Evolutionary conservation across 2,113 vertebrate species (phyloP), one percentile per base, ranked within the genome.

Genomic region (Amphiprion percula): DNA sequence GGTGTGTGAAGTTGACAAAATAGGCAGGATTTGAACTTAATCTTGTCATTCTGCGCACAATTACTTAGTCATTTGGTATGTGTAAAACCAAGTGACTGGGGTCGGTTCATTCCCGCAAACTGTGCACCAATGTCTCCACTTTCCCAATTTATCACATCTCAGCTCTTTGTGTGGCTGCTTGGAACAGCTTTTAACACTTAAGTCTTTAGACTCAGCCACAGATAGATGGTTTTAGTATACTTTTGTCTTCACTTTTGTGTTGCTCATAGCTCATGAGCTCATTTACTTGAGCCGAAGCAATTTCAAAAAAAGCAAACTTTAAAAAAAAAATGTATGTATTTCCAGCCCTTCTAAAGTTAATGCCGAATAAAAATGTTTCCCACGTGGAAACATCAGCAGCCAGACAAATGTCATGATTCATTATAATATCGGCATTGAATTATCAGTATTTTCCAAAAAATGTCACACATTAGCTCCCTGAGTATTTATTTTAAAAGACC

Each of bases 381-480:
- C 21, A 10, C 17, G 39, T 33, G 39, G 47, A 68, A 73, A 23
- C n/a, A 28, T 56, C 16, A 46, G 53, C 53, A 24, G 47, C 33
- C 11, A 21, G 33, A 33, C 16, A 0, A 58, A 52, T 15, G 61
- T 56, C 67, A 55, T 24, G 46, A 55, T 60, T 41, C 49, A 12
- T 53, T 79, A 44, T 17, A n/a, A 3, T 21, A 9, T 62, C 2
- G 0, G 50, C 15, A 4, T 14, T 59, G 53, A 76, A 15, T 63
- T 23, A 62, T 26, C 11, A 3, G 19, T 62, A 30, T 39, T 82
- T 53, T 39, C 17, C 10, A 26, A 77, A 78, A 70, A 37, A 21
- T 21, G 14, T 77, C 66, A 44, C 64, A 69, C 37, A 55, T 64
- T 46, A 47, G 52, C 49, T 52, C 68, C 49, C 67, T 12, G 16